Evolutionary conservation across 2,113 vertebrate species (phyloP).

Genomic region (Crypturellus undulatus): DNA sequence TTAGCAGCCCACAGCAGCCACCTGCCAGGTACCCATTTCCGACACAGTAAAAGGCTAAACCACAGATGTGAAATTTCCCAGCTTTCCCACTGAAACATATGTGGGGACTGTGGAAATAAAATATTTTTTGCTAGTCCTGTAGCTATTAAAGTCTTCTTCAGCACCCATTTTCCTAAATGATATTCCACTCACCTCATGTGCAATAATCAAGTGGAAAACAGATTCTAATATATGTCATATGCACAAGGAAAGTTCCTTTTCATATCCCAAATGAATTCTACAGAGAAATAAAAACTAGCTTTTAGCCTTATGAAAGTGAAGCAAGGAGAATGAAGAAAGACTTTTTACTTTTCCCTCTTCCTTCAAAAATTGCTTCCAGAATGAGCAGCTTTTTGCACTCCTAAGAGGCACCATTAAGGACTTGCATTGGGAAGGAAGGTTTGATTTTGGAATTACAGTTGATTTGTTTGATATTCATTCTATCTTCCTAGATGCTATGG

Average conservation of each 20-base stretch:
- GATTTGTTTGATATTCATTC: neutral
- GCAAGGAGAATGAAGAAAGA: neutral
- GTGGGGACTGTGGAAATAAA: neutral
- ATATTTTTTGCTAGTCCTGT: neutral
- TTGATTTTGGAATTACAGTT: neutral
- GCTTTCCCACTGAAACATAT: neutral
- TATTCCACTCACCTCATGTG: neutral
- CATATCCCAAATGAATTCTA: neutral
- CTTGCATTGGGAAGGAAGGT: neutral
- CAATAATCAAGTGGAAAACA: neutral
- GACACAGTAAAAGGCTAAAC: neutral
- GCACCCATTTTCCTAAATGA: neutral
- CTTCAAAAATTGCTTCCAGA: neutral
- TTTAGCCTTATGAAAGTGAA: neutral
- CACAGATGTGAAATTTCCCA: neutral
- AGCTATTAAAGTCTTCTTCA: neutral
- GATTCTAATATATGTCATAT: neutral
- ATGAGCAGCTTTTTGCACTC: neutral
- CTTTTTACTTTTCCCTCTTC: neutral
- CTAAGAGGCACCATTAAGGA: neutral
- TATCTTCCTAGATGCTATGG: neutral
- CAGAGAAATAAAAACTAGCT: neutral
- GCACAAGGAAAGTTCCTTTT: neutral
- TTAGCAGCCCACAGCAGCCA: neutral
- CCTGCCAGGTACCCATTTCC: neutral